Evolutionary conservation across 2,888 invertebrate species (phyloP), one percentile per base, ranked within the genome.

Genomic region (Meiosimyza decipiens): DNA sequence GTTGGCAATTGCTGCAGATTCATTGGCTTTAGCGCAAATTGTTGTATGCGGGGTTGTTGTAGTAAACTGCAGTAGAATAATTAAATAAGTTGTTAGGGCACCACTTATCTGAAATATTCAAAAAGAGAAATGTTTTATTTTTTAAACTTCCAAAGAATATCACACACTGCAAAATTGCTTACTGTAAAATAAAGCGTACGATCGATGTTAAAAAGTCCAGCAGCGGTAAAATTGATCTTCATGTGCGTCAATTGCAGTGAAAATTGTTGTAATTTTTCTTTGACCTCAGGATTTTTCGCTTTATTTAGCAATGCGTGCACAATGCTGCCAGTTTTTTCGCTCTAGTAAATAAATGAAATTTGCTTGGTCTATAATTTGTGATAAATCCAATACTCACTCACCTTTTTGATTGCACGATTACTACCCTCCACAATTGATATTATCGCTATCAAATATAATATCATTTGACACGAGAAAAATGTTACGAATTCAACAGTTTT

Each of bases 131-230:
- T 18, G 22, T 28, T 3, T 28, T 28, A 3, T 4, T 28, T 28
- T 28, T 28, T 51, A 22, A 50, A 51, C 47, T 62, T n/a, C n/a
- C 49, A 16, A 18, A 50, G 28, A 11, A 50, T 6, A 54, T 6
- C 33, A 54, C 11, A 54, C 49, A 54, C 15, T n/a, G 15, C 52
- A 33, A n/a, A n/a, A 7, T 64, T 11, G 77, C 81, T 76, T 76
- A 88, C 88, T 68, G 87, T 87, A 76, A 87, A 87, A 71, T 88
- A 83, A 12, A 88, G 79, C 9, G 86, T 84, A 7, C 87, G 83
- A 78, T 88, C 87, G 51, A 88, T 84, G 50, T 84, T 83, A 64
- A 88, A 88, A 33, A 88, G 80, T 6, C 87, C 88, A n/a, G 85
- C 87, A 0, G 87, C 87, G 0, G 87, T 87, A 65, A 88, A 87